These are phyloP conservation scores for Epirrita christyi DNA, from an alignment of 2,888 invertebrate species.

Conservation along the genomic window DNA sequence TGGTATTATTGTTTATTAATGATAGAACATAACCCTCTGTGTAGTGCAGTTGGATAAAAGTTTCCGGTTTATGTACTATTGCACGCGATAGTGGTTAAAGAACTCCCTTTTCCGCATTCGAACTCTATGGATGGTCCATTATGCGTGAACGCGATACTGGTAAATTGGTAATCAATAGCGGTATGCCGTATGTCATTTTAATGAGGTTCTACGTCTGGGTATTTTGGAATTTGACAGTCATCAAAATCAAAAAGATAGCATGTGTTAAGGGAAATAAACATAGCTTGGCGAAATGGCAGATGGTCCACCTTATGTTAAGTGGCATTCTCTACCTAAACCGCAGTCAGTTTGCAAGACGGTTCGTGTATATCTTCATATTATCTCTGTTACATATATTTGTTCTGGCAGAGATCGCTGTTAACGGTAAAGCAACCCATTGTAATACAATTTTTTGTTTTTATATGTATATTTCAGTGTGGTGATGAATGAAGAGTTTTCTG, in stretches of 20 bases:
- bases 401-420: too few species aligned
- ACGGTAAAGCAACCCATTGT: too few species aligned
- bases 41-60: background rate
- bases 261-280: too few species aligned
- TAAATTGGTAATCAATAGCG: background rate
- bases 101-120: too few species aligned
- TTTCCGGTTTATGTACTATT: slow-evolving; percentile 5
- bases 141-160: slow-evolving; percentile 5
- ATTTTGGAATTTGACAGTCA: background rate
- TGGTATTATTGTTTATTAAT: slow-evolving; percentile 14
- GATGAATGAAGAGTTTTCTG: too few species aligned
- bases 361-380: too few species aligned
- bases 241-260: too few species aligned
- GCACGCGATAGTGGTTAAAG: slow-evolving; percentile 6
- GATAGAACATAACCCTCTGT: slow-evolving; percentile 3
- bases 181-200: background rate
- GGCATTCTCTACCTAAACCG: background rate
- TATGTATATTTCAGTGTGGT: too few species aligned
- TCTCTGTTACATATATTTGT: background rate
- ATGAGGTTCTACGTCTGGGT: too few species aligned
- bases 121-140: too few species aligned
- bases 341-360: background rate
- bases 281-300: background rate
- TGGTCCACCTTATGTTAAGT: background rate
- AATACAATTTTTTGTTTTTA: too few species aligned